Percentiles rank a stretch among this genome's conserved stretches.
These are phyloP conservation scores for Apocrypta bakeri DNA, from an alignment of 1,140 invertebrate genomes.

Conservation along the genomic window DNA sequence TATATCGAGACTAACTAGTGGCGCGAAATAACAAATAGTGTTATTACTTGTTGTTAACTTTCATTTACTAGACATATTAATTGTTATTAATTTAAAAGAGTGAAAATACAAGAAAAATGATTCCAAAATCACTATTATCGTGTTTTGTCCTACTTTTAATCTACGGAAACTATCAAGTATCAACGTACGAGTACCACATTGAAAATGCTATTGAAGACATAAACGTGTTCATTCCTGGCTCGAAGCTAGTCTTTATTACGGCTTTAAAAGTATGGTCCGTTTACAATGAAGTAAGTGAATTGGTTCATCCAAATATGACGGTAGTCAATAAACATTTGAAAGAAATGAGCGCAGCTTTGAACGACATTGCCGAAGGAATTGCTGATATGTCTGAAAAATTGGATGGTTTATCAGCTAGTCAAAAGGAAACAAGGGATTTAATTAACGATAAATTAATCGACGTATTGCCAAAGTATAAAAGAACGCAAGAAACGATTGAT, in stretches of 20 bases:
- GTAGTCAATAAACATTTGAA: background rate
- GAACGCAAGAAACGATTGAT: background rate
- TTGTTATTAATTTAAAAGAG: no score
- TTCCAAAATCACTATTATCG: no score
- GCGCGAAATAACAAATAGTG: no score
- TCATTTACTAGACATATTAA: no score
- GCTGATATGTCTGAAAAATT: background rate
- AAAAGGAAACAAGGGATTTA: background rate
- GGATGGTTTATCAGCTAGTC: background rate
- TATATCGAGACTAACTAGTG: no score
- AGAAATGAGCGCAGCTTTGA: background rate
- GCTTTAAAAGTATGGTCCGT: background rate
- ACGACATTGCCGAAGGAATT: background rate
- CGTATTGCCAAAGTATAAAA: background rate
- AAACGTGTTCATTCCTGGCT: background rate
- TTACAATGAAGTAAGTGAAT: background rate
- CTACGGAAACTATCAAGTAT: background rate
- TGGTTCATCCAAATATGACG: conserved; percentile 7
- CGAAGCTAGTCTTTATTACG: background rate
- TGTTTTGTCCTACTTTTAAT: background rate
- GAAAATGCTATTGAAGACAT: background rate
- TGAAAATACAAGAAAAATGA: no score
- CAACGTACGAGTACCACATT: background rate
- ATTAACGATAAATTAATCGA: background rate
- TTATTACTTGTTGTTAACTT: no score